These are phyloP conservation scores for Syngnathus typhle DNA, from an alignment of 2,113 vertebrate genomes.

Conservation along the genomic window DNA sequence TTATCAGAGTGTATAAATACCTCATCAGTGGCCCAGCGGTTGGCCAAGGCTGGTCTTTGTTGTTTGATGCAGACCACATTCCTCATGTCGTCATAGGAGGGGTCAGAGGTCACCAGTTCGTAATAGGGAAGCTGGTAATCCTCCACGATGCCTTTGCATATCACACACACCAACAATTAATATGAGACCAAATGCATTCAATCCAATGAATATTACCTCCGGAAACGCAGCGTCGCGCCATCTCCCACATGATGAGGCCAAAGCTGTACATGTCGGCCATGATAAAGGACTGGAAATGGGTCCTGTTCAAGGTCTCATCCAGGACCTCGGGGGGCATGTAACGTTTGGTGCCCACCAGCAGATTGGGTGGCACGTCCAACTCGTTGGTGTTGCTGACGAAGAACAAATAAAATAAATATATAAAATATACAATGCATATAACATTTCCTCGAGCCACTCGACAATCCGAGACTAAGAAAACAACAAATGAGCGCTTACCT, in stretches of 20 bases:
- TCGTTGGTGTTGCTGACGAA: conserved; percentile 86
- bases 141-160: conserved; percentile 82
- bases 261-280: conserved; percentile 99
- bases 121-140: conserved; percentile 95
- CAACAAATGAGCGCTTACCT: conserved; percentile 67
- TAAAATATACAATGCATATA: no score
- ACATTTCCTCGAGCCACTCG: no score
- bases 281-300: conserved; percentile 95
- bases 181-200: background rate
- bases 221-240: conserved; percentile 86
- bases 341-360: conserved; percentile 93
- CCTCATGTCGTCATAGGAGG: conserved; percentile 94
- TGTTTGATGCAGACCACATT: conserved; percentile 90
- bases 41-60: conserved; percentile 86
- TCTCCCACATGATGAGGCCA: conserved; percentile 95
- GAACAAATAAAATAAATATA: background rate
- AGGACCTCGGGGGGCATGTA: conserved; percentile 97
- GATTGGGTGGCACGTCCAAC: conserved; percentile 92
- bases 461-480: no score
- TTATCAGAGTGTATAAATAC: conserved; percentile 50
- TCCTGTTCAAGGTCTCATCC: conserved; percentile 90
- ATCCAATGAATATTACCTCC: conserved; percentile 72
- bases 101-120: conserved; percentile 86
- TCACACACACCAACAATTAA: background rate
- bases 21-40: conserved; percentile 93